Evolutionary conservation across 2,113 vertebrate species (phyloP), one percentile per base, ranked within the genome.

Genomic region (Nannospalax galili): DNA sequence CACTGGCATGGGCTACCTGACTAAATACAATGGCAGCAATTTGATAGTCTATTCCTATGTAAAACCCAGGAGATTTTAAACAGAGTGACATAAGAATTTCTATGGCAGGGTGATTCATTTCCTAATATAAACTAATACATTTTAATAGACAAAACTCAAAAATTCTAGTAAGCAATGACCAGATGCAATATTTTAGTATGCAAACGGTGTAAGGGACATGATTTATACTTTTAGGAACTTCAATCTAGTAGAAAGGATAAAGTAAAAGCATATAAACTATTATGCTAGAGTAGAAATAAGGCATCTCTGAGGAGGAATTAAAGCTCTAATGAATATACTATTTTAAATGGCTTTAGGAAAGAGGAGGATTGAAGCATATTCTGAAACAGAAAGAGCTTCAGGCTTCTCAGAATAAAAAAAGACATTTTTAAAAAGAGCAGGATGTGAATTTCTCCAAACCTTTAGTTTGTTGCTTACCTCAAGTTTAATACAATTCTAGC

Each of bases 401-500:
- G 26, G 90, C 5, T 26, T 67, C 92, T 56, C 60, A 72, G 79
- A 85, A 89, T 52, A 8, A 5, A 84, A 84, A 22, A 30, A 69
- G 14, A 16, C 19, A 12, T 7, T 88, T 81, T 85, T 93, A 64
- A 40, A 74, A 94, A 82, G 77, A 95, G 12, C 11, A 80, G 37
- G 64, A 85, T 0, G 72, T 92, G 65, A 62, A 93, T 19, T 77
- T 69, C 62, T 40, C 16, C 14, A 94, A 84, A 69, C 52, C n/a
- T 85, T 95, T 67, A 94, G 90, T 92, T 78, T 95, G 40, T 65
- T 96, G 26, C 10, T 80, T 28, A 62, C 52, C 78, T 87, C 12
- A 94, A 90, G 52, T 84, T 84, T 79, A 91, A 96, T 93, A 94
- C 62, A 84, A 93, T 77, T 87, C n/a, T 45, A 72, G 32, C 40